These are phyloP conservation scores for Melanchra persicariae DNA, from an alignment of 2,888 invertebrate species.

Conservation along the genomic window DNA sequence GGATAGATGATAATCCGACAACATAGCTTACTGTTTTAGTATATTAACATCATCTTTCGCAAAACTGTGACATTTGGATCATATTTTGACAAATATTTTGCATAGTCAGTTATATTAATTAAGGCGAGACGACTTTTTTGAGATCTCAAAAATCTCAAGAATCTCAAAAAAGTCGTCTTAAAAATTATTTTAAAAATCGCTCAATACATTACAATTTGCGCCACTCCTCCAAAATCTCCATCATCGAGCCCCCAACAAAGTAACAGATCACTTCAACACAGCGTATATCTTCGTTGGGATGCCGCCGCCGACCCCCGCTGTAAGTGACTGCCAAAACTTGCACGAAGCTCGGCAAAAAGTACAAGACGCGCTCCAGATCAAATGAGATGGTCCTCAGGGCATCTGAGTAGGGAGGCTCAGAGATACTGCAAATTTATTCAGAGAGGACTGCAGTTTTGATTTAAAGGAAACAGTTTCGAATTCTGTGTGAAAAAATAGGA, in stretches of 20 bases:
- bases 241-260: background rate
- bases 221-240: background rate
- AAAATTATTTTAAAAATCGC: background rate
- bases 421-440: constrained; percentile 46
- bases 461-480: background rate
- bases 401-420: constrained; percentile 67
- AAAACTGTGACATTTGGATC: too few relatives aligned
- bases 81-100: too few relatives aligned
- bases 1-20: too few relatives aligned
- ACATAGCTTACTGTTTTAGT: too few relatives aligned
- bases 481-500: background rate
- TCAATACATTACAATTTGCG: background rate
- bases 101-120: too few relatives aligned
- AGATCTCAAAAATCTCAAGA: too few relatives aligned
- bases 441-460: background rate
- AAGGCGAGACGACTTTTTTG: too few relatives aligned
- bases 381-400: constrained; percentile 79
- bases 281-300: constrained; percentile 39
- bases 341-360: constrained; percentile 71
- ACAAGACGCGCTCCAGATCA: constrained; percentile 84
- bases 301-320: constrained; percentile 69
- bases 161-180: too few relatives aligned
- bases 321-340: constrained; percentile 74
- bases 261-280: constrained; percentile 44
- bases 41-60: too few relatives aligned